These are phyloP conservation scores for Patiria miniata DNA, from an alignment of 35 echinoderm and acorn worm genomes.

Conservation along the genomic window DNA sequence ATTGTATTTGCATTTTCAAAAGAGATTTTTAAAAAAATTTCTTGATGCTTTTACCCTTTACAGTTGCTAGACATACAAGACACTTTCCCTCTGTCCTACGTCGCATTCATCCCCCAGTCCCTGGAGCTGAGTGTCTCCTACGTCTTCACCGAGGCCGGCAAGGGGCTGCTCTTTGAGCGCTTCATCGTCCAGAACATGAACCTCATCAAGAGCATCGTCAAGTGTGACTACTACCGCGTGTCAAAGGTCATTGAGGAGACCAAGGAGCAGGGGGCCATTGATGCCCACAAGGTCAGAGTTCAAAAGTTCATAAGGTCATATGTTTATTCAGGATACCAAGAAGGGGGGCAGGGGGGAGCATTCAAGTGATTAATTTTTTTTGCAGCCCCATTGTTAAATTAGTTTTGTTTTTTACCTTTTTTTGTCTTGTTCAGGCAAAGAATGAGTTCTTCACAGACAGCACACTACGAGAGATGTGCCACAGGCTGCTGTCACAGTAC, in stretches of 20 bases:
- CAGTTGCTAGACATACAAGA: conserved; percentile 84
- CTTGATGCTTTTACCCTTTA: background rate
- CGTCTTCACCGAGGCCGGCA: conserved; percentile 75
- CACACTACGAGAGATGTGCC: conserved; percentile 75
- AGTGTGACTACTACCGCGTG: conserved; percentile 61
- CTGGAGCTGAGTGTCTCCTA: conserved; percentile 79
- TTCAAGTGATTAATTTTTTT: too few species aligned
- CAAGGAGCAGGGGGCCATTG: conserved; percentile 47
- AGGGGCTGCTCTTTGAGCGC: conserved; percentile 70
- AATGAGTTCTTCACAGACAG: conserved; percentile 84
- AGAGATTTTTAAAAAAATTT: too few species aligned
- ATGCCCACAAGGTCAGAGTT: conserved; percentile 79
- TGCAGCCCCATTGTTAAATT: too few species aligned
- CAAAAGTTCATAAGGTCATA: too few species aligned
- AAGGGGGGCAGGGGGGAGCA: too few species aligned
- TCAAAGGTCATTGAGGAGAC: conserved; percentile 57
- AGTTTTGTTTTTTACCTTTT: background rate
- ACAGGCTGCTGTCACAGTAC: conserved; percentile 82
- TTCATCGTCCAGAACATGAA: conserved; percentile 92
- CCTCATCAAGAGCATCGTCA: conserved; percentile 88
- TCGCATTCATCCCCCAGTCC: conserved; percentile 74
- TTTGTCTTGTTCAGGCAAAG: conserved; percentile 48
- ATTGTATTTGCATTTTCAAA: too few species aligned
- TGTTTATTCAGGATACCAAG: too few species aligned
- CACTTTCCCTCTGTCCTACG: conserved; percentile 82